phyloP scores from a whole-genome alignment of 1,140 invertebrate species.

The Pseudomyrmex pallidus region DNA sequence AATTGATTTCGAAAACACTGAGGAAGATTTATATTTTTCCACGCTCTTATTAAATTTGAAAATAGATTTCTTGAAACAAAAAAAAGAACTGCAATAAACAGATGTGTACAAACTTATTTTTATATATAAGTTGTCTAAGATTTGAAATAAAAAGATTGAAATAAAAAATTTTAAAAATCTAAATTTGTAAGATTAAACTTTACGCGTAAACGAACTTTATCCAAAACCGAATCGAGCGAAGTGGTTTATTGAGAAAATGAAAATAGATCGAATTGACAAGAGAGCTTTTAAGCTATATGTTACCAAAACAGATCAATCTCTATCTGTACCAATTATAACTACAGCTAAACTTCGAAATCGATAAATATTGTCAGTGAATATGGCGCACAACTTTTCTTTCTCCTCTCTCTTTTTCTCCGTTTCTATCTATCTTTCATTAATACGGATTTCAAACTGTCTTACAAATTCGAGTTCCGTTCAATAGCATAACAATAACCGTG shows the following conservation, averaged over 20 bases:
- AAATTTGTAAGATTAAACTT: neutral
- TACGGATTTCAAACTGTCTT: neutral
- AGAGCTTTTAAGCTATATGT: conserved; percentile 1
- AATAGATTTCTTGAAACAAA: neutral
- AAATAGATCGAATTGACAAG: neutral
- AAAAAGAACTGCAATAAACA: neutral
- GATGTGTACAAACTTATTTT: neutral
- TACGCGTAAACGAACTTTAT: neutral
- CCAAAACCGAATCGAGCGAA: neutral
- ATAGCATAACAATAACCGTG: neutral
- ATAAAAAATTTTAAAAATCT: neutral
- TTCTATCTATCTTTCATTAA: neutral
- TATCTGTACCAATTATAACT: neutral
- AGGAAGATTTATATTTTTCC: neutral
- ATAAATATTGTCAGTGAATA: conserved; percentile 1
- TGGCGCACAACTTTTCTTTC: neutral
- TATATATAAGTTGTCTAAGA: neutral
- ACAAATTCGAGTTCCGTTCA: neutral
- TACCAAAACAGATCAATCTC: neutral
- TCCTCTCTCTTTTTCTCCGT: neutral
- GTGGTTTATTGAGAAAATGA: neutral
- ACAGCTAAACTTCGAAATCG: neutral
- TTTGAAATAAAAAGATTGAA: neutral
- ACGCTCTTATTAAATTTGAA: neutral
- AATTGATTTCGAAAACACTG: conserved; percentile 1